Evolutionary conservation across 2,113 vertebrate genomes (phyloP), one percentile per base, ranked within the genome.

Genomic region (Colinus virginianus): DNA sequence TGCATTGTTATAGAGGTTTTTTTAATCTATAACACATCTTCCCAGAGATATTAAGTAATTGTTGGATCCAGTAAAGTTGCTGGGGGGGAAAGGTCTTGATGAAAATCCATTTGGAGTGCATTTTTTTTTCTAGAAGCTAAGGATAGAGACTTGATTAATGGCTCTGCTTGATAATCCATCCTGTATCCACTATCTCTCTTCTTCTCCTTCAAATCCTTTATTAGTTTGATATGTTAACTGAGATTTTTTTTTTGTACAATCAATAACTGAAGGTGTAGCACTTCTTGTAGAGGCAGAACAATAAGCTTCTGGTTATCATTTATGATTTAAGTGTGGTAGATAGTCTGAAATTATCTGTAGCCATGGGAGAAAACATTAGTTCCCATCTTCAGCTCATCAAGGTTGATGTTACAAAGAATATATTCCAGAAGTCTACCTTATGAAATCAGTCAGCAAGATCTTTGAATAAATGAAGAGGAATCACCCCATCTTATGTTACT

Each of bases 381-480:
- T 82, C 34, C 34, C 58, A 55, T 63, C 78, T 89, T 69, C 21
- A 90, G 34, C 55, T 93, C 38, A 69, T 90, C 67, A 53, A 58
- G 21, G 49, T 49, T 74, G 84, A 49, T 62, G 42, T 58, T 82
- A 66, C 53, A 78, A 87, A 90, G 87, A 91, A 87, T 30, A 28
- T 76, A 10, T 83, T 81, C 66, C 16, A 82, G 5, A 1, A 71
- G 22, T 61, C 53, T 69, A 66, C 43, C n/a, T 94, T 76, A 69
- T 8, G 15, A 43, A 75, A 94, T 28, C 36, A 36, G 78, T 81
- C 62, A 64, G 8, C 51, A 56, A 84, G 58, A 84, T 90, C 36
- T 89, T 59, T 59, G 36, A 49, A 84, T 90, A 78, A 92, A 87
- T 78, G 78, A 89, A 78, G 77, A 81, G 43, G 58, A 90, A 45